Percentiles rank a stretch among this genome's conserved stretches.
phyloP scores from a whole-genome alignment of 2,113 vertebrate genomes.

The Addax nasomaculatus region DNA sequence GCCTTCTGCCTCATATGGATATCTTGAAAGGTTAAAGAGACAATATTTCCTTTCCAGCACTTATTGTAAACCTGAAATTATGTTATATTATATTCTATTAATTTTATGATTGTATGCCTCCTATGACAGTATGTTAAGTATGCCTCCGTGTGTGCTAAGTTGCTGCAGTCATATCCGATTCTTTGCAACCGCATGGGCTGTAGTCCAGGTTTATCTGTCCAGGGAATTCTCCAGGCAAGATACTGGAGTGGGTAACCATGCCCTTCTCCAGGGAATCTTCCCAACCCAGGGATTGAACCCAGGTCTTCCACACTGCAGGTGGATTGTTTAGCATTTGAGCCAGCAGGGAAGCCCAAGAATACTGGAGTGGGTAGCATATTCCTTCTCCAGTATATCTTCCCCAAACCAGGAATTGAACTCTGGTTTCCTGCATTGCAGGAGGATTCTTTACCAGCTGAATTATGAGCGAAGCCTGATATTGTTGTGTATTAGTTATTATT shows the following conservation, averaged over 20 bases:
- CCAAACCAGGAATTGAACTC: neutral
- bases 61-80: neutral
- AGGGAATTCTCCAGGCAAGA: neutral
- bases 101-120: neutral
- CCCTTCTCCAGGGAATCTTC: neutral
- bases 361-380: neutral
- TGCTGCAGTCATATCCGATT: neutral
- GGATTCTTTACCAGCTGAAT: neutral
- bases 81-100: neutral
- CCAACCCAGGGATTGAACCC: neutral
- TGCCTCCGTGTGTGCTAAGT: rapidly evolving
- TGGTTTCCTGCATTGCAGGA: neutral
- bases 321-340: neutral
- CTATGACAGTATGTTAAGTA: neutral
- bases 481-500: neutral
- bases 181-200: neutral
- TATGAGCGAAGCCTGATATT: neutral
- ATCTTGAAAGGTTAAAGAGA: neutral
- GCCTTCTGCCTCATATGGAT: neutral
- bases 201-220: neutral
- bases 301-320: neutral
- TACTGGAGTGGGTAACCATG: neutral
- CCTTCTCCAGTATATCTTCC: neutral
- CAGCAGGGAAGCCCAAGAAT: neutral
- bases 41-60: neutral